Base-by-base conservation (phyloP, 2,888 invertebrate genomes). In the Lasioglossum oenotherae region DNA sequence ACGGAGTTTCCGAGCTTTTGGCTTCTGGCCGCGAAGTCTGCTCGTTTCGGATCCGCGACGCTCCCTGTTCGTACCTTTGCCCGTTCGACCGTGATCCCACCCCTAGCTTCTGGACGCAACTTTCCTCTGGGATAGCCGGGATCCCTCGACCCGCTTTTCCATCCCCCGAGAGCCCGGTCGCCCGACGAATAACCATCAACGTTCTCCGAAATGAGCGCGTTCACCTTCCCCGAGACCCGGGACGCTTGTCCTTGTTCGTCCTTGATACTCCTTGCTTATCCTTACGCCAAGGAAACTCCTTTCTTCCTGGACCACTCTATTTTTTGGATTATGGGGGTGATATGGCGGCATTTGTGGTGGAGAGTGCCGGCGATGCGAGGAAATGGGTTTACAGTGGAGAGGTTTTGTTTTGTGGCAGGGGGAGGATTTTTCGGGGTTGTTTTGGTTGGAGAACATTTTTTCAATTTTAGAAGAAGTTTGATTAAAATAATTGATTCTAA, bases 1-100 rank as follows among this genome's bases (percentile, higher is more conserved):
- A 81, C 69, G 38, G 86, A 86, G 69, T 79, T 81, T 75, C 75
- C 80, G 69, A 83, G 86, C 79, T 77, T 81, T 82, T 82, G 87
- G 82, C 85, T 74, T 53, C 78, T 79, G 81, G 84, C 81, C 86
- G 86, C 75, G 72, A 71, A 79, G 77, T 79, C 60, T 72, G 74
- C 78, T 72, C 75, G 75, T 74, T 64, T 53, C 69, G 64, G 27
- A 19, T 53, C 27, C 41, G 57, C 46, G 53, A 80, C 72, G 76
- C 35, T 67, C 14, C 35, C 31, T 23, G 38, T 69, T 69, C 85
- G 74, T 75, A 76, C 81, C 81, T 77, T 77, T 82, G 85, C 82
- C 44, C 80, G 78, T 44, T 74, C 84, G 81, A 75, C 85, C 86
- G 67, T 84, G 72, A 4, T 78, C 60, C 71, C n/a, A 0, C 19